Conservation (phyloP, 2,797 vertebrate species). For the Sebastes elongatus region DNA sequence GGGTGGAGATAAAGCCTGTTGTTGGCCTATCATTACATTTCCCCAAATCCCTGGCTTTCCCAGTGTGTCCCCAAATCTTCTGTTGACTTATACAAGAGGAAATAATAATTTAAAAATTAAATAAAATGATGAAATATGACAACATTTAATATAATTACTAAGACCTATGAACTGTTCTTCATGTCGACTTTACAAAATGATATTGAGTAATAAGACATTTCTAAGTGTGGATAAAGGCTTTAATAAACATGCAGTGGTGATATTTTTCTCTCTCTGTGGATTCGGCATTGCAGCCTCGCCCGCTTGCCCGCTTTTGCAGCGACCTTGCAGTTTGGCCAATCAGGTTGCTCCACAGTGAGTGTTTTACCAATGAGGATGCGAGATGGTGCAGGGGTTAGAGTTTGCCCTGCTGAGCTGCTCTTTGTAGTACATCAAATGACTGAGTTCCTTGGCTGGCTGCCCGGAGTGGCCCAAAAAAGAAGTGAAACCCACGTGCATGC, state of each 20-base stretch:
- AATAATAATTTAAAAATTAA: not conserved
- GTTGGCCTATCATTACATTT: constrained; percentile 53
- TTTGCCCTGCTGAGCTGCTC: constrained; percentile 64
- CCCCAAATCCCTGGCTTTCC: constrained; percentile 42
- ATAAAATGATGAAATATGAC: not conserved
- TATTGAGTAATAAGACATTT: constrained; percentile 5
- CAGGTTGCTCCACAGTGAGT: constrained; percentile 52
- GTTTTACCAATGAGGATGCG: constrained; percentile 57
- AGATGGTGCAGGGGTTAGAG: constrained; percentile 60
- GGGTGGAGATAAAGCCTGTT: constrained; percentile 66
- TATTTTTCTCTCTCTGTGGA: constrained; percentile 57
- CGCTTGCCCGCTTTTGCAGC: constrained; percentile 75
- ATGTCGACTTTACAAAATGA: not conserved
- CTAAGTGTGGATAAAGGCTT: constrained; percentile 28
- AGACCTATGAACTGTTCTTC: not conserved
- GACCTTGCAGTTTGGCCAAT: constrained; percentile 66
- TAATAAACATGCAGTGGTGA: constrained; percentile 42
- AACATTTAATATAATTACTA: not conserved
- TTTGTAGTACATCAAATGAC: constrained; percentile 58
- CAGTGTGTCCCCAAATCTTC: constrained; percentile 29
- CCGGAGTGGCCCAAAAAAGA: constrained; percentile 33
- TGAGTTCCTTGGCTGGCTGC: constrained; percentile 60
- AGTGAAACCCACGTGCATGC: constrained; percentile 70
- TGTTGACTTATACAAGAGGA: constrained; percentile 1
- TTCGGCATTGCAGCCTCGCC: constrained; percentile 56